These are phyloP conservation scores for Drosophila suzukii DNA, from an alignment of 1,140 invertebrate species.

Conservation along the genomic window DNA sequence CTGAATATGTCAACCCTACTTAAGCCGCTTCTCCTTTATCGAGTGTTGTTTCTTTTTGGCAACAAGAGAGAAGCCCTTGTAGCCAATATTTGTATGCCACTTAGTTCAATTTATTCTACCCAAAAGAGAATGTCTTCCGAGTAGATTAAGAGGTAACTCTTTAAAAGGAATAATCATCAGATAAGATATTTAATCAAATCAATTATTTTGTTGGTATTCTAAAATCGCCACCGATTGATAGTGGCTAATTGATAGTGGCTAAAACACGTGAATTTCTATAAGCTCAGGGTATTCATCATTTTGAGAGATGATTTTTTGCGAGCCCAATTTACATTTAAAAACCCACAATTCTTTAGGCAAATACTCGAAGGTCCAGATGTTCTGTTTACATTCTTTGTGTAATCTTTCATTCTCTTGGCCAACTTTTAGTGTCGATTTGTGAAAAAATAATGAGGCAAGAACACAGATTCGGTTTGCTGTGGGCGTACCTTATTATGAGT, in stretches of 20 bases:
- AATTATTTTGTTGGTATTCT: not conserved
- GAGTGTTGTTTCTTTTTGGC: conserved; percentile 31
- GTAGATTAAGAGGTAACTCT: not conserved
- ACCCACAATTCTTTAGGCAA: conserved; percentile 20
- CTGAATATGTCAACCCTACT: conserved; percentile 69
- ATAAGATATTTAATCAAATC: not conserved
- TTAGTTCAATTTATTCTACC: conserved; percentile 23
- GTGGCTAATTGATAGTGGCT: no score
- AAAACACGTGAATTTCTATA: no score
- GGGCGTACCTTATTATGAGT: conserved; percentile 68
- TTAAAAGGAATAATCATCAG: not conserved
- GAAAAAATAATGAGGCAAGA: conserved; percentile 52
- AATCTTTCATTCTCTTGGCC: conserved; percentile 51
- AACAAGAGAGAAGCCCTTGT: conserved; percentile 31
- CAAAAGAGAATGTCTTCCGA: conserved; percentile 31
- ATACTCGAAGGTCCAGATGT: not conserved
- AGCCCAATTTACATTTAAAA: not conserved
- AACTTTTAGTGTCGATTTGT: conserved; percentile 54
- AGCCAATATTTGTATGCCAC: conserved; percentile 34
- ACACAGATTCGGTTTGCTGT: conserved; percentile 49
- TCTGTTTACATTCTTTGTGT: conserved; percentile 50
- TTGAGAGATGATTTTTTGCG: not conserved
- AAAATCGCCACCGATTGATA: no score
- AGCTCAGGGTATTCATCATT: not conserved
- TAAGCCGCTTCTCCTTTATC: conserved; percentile 21